Percentiles rank a stretch among this genome's conserved stretches.
phyloP scores from a whole-genome alignment of 2,888 invertebrate species.

The Pollenia angustigena region DNA sequence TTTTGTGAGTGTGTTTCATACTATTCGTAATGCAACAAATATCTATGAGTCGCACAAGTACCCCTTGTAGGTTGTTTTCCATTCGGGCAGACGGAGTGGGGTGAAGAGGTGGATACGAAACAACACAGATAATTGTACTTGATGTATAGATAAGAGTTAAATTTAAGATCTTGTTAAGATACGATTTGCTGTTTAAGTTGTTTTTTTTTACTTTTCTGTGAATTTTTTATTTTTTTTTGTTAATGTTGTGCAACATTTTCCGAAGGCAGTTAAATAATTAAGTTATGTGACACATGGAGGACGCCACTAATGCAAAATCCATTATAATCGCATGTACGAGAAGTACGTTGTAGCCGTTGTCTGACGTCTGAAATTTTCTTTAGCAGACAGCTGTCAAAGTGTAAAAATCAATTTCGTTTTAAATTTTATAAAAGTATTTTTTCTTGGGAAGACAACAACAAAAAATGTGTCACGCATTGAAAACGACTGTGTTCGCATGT shows the following conservation, averaged over 20 bases:
- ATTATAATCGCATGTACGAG: constrained; percentile 25
- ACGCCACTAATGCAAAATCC: constrained; percentile 55
- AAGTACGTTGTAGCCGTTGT: constrained; percentile 23
- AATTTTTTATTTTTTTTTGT: constrained; percentile 15
- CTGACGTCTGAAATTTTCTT: constrained; percentile 44
- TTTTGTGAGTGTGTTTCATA: not conserved
- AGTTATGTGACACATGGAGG: constrained; percentile 59
- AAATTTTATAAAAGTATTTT: constrained; percentile 22
- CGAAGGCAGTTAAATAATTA: constrained; percentile 66
- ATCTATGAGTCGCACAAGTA: constrained; percentile 23
- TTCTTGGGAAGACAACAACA: constrained; percentile 44
- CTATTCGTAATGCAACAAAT: not conserved
- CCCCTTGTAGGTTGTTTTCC: not conserved
- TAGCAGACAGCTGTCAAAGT: constrained; percentile 61
- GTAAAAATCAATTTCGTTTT: constrained; percentile 64
- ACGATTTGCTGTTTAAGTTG: constrained; percentile 42
- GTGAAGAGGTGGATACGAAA: not conserved
- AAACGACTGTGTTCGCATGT: not conserved
- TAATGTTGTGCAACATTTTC: constrained; percentile 50
- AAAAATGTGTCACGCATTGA: constrained; percentile 54
- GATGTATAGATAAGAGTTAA: constrained; percentile 70
- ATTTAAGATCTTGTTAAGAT: constrained; percentile 72
- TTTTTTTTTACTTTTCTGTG: constrained; percentile 37
- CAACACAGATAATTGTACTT: constrained; percentile 60
- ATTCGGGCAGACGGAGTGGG: not conserved